These are phyloP conservation scores for Drosophila suboccidentalis DNA, from an alignment of 2,888 invertebrate species.

Conservation along the genomic window DNA sequence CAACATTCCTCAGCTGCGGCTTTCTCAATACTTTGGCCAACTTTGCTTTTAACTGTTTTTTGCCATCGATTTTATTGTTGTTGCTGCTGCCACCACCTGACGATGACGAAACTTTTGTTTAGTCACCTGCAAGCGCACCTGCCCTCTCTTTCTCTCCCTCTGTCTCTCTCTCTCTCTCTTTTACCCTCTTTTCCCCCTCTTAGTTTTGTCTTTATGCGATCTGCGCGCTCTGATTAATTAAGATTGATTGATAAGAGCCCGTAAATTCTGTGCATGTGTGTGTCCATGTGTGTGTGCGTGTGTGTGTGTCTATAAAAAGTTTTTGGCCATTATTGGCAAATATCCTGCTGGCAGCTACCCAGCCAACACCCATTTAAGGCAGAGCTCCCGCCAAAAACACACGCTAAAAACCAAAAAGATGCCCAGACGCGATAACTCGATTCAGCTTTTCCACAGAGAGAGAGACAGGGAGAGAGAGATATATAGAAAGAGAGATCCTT, in stretches of 20 bases:
- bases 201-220: conserved; percentile 71
- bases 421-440: conserved; percentile 54
- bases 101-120: conserved; percentile 70
- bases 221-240: conserved; percentile 85
- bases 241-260: conserved; percentile 84
- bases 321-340: conserved; percentile 79
- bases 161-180: background rate
- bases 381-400: conserved; percentile 45
- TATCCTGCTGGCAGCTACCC: conserved; percentile 75
- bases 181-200: conserved; percentile 1
- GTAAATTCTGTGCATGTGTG: conserved; percentile 51
- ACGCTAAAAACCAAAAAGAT: conserved; percentile 60
- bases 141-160: background rate
- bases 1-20: conserved; percentile 15
- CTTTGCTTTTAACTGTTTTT: conserved; percentile 38
- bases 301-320: conserved; percentile 77
- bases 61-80: conserved; percentile 59
- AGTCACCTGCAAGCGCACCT: conserved; percentile 62
- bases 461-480: conserved; percentile 9
- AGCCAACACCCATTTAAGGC: conserved; percentile 54
- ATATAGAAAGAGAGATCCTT: conserved; percentile 50
- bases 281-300: conserved; percentile 19
- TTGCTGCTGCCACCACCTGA: conserved; percentile 34
- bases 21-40: conserved; percentile 22
- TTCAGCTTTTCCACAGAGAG: conserved; percentile 46